These are phyloP conservation scores for Phytoseiulus persimilis DNA, from an alignment of 2,888 invertebrate genomes.

Conservation along the genomic window DNA sequence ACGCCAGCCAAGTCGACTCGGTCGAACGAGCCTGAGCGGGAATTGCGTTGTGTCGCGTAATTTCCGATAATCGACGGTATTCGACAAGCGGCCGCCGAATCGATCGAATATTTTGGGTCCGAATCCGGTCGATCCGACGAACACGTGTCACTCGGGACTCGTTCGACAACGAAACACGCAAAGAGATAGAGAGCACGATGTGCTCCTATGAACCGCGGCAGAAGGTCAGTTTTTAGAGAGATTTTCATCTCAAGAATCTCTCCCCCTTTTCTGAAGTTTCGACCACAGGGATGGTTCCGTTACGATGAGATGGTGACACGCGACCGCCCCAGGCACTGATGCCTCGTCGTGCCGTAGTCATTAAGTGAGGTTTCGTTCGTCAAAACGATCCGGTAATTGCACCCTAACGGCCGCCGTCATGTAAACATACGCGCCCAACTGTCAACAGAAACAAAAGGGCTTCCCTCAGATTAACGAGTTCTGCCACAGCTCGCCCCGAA, in stretches of 20 bases:
- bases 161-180: too few relatives aligned
- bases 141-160: too few relatives aligned
- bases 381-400: background rate
- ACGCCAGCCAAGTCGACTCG: background rate
- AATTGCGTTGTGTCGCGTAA: background rate
- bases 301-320: background rate
- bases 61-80: background rate
- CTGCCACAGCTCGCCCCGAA: background rate
- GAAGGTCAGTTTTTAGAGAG: background rate
- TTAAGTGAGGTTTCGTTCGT: background rate
- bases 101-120: background rate
- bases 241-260: background rate
- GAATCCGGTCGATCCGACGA: background rate
- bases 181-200: too few relatives aligned
- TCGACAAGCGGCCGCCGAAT: background rate
- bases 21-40: background rate
- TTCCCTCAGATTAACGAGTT: background rate
- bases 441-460: background rate
- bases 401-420: background rate
- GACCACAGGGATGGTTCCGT: background rate
- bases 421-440: background rate
- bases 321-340: background rate
- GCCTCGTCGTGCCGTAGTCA: background rate
- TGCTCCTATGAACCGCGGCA: too few relatives aligned
- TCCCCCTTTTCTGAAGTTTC: background rate